Base-by-base conservation (phyloP, 2,888 invertebrate genomes). In the Criorhina ranunculi region DNA sequence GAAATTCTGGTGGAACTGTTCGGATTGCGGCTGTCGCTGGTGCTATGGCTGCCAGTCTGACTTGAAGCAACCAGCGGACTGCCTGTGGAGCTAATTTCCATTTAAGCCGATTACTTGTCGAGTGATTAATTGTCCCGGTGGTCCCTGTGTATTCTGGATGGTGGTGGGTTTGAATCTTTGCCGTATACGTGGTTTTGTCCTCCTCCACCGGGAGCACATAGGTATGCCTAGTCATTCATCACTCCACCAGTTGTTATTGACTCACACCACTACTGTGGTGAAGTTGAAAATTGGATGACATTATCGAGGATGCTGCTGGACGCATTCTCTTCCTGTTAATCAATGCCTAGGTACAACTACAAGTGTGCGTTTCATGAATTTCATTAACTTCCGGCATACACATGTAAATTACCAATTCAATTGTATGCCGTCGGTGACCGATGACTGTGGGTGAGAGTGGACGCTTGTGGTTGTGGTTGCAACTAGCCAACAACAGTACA, bases 101-200 rank as follows among this genome's bases (percentile, higher is more conserved):
- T 87, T 86, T 88, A 87, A 87, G 87, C 87, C 82, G 88, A 87
- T 88, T 87, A 87, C 87, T 87, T 87, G 86, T 78, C 87, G 77
- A 80, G 86, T 81, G 87, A 87, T 87, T 87, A 87, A 87, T 87
- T 87, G 76, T 82, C 70, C 70, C 69, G 85, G 80, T 85, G 85
- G 85, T 85, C 80, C 85, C 46, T 75, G 79, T 35, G 64, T 42
- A 29, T 15, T 49, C 31, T 8, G 12, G n/a, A n/a, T 35, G 60
- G 40, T 42, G 44, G 46, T 70, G 35, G 55, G 40, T 64, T 57
- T 72, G 72, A 76, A 57, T 15, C 40, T 76, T 46, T 76, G 66
- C 40, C 29, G 24, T 60, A n/a, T n/a, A 49, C 70, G 83, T 69
- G 79, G 69, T 79, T 79, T 55, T 62, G 53, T 49, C 24, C 67